These are phyloP conservation scores for Autographa pulchrina DNA, from an alignment of 2,888 invertebrate species.

Conservation along the genomic window DNA sequence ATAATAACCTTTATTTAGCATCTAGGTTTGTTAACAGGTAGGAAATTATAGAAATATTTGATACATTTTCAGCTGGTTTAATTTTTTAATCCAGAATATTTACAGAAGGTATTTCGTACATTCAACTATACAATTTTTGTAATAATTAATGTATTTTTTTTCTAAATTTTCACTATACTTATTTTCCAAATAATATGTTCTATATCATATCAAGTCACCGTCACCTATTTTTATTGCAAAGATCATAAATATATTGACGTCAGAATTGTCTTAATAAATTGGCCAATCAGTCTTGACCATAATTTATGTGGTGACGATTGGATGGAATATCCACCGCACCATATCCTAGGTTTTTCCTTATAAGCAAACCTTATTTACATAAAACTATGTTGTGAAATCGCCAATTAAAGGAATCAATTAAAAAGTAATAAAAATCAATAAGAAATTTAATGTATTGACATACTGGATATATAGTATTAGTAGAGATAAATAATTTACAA, in stretches of 20 bases:
- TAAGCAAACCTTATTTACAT: slow-evolving; percentile 1
- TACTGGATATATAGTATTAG: too few relatives aligned
- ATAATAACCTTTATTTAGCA: neutral
- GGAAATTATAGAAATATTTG: neutral
- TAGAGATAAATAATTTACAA: neutral
- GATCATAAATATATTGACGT: neutral
- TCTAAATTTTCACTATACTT: too few relatives aligned
- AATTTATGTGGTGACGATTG: neutral
- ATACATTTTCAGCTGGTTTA: neutral
- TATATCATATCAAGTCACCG: neutral
- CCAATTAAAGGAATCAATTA: neutral
- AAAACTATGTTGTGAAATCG: neutral
- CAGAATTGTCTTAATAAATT: neutral
- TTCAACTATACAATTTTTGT: too few relatives aligned
- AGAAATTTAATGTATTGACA: neutral
- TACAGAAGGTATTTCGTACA: too few relatives aligned
- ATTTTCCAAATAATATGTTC: too few relatives aligned
- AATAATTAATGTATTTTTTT: too few relatives aligned
- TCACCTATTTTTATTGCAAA: neutral
- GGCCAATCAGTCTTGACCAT: neutral
- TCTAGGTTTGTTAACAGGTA: neutral
- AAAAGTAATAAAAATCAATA: neutral
- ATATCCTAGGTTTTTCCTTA: neutral
- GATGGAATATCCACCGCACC: slow-evolving; percentile 12
- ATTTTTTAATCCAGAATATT: neutral